Conservation (phyloP, 2,797 vertebrate genomes). For the Gambelia wislizenii region DNA sequence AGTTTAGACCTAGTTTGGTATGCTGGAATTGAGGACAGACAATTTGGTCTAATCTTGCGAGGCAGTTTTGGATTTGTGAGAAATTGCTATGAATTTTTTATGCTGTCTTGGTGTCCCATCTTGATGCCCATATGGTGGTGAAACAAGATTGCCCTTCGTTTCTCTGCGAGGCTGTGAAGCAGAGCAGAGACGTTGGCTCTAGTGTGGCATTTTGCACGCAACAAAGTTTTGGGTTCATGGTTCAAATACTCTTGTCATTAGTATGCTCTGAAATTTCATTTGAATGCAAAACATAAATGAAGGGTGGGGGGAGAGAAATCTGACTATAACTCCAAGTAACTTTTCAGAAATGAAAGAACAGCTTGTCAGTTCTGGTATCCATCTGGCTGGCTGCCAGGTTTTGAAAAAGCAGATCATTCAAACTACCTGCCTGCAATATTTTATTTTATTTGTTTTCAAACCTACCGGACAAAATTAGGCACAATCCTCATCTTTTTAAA, state of each 20-base stretch:
- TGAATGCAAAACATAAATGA: constrained; percentile 14
- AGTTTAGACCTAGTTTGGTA: constrained; percentile 41
- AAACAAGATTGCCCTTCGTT: neutral
- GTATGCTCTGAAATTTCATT: constrained; percentile 9
- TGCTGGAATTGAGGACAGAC: constrained; percentile 41
- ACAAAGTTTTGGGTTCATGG: constrained; percentile 21
- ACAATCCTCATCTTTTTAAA: neutral
- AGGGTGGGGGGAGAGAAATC: constrained; percentile 20
- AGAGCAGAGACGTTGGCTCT: neutral
- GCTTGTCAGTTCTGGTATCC: constrained; percentile 37
- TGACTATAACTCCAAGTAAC: neutral
- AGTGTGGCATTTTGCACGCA: neutral
- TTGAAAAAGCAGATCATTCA: neutral
- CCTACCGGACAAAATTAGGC: neutral
- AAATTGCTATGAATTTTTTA: neutral
- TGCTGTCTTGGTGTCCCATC: neutral
- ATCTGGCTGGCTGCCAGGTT: neutral
- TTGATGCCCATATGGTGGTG: neutral
- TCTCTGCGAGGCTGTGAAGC: neutral
- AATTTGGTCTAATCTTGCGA: neutral
- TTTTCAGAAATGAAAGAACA: constrained; percentile 28
- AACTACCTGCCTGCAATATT: neutral
- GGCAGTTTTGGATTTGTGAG: neutral
- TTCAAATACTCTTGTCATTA: fast-evolving
- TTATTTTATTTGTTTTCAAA: constrained; percentile 8